Evolutionary conservation across 2,797 vertebrate species (phyloP), one percentile per base, ranked within the genome.

Genomic region (Sebastes iracundus): DNA sequence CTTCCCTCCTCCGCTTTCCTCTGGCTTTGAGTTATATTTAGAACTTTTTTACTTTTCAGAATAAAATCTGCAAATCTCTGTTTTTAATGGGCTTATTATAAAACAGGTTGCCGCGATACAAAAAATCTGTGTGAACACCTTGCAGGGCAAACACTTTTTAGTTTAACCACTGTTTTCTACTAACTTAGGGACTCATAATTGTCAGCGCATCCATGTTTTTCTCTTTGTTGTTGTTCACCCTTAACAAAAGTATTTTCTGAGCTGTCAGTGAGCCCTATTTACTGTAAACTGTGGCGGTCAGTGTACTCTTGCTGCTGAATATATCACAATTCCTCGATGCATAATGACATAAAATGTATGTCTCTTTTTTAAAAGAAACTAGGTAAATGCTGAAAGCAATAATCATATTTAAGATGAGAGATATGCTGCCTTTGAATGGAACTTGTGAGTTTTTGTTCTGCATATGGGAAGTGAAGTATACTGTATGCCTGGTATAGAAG

Each of bases 21-120:
- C 46, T 77, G 42, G 46, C 32, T 79, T 59, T 75, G 58, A 79
- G 78, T 53, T 83, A 72, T 75, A 65, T 81, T 81, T 77, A 76
- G 69, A 75, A 25, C 78, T n/a, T 75, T 56, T 71, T 52, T n/a
- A 55, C 23, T 77, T 81, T 76, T 64, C 22, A 59, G 27, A 82
- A 77, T 67, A 61, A 79, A 82, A 80, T 59, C 27, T 20, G 38
- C 35, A 67, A 68, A 76, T 62, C 1, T 42, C 18, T 12, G 18
- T 74, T 72, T 73, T 53, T 62, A 58, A 30, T 67, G 46, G 11
- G 10, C 6, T 60, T 65, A 35, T 53, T 20, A 42, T 63, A 68
- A 79, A 79, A 72, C 3, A 1, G 61, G 66, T 78, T 66, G 30
- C n/a, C 1, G 11, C n/a, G 1, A 22, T 32, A 33, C 22, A 30